phyloP scores from a whole-genome alignment of 2,797 vertebrate genomes.

The Calcarius lapponicus region DNA sequence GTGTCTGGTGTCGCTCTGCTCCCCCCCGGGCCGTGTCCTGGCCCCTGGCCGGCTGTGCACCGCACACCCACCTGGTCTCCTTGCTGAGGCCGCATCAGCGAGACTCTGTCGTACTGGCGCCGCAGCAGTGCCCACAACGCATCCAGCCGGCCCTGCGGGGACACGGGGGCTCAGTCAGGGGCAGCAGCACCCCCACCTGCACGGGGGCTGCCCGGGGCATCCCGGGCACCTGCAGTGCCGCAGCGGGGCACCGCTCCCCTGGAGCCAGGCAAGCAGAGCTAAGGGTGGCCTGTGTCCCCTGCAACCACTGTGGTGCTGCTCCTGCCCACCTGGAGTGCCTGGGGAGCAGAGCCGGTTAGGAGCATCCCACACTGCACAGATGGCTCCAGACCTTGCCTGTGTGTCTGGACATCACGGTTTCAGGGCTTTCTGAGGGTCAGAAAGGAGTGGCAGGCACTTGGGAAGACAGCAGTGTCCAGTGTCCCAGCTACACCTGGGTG shows the following conservation, averaged over 20 bases:
- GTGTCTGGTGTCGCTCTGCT: background rate
- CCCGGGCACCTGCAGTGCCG: accelerated
- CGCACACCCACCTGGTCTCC: slow-evolving; percentile 85
- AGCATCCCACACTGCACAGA: accelerated
- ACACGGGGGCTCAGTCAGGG: background rate
- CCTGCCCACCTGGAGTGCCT: background rate
- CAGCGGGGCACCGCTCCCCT: accelerated
- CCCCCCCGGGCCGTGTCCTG: accelerated
- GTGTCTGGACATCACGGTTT: accelerated
- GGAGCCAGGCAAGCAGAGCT: background rate
- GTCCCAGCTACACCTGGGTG: background rate
- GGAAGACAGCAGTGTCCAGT: background rate
- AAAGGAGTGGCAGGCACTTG: background rate
- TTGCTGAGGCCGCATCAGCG: slow-evolving; percentile 91
- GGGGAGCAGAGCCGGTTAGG: accelerated
- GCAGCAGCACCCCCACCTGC: background rate
- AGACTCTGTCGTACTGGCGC: slow-evolving; percentile 91
- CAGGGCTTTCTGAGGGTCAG: background rate
- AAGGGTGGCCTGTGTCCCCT: background rate
- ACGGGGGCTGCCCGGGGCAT: background rate
- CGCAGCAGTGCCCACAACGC: slow-evolving; percentile 92
- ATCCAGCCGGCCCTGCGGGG: slow-evolving; percentile 89
- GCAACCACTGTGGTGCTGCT: background rate
- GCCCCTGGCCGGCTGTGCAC: accelerated
- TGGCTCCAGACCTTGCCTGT: background rate